Evolutionary conservation across 2,888 invertebrate genomes (phyloP), one percentile per base, ranked within the genome.

Genomic region (Stegana nigrithorax): DNA sequence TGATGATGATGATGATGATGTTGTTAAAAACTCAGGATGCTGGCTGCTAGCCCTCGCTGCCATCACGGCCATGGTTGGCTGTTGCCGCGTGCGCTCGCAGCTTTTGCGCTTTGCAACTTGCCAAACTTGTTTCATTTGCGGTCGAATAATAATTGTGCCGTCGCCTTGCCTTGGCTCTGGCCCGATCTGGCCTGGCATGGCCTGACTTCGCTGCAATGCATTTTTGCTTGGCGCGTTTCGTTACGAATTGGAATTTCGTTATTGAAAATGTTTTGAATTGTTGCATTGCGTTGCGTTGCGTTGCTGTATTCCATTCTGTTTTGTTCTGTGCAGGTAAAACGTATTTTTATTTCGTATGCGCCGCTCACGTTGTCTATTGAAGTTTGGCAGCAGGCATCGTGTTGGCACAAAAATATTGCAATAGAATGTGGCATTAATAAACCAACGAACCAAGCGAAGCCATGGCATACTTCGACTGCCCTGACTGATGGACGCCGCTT

Each of bases 41-140:
- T 19, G 36, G 56, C 21, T 19, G 36, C 19, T 32, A 32, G 32
- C 4, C 23, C 26, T 47, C 45, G 47, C 60, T 58, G 60, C 59
- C 59, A 62, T 63, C 63, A 67, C 51, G 71, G 75, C 79, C 70
- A 69, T 47, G 47, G 47, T 12, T 10, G n/a, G n/a, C n/a, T n/a
- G n/a, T n/a, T n/a, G n/a, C n/a, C n/a, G n/a, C n/a, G n/a, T n/a
- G n/a, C n/a, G n/a, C n/a, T n/a, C n/a, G 39, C 70, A 74, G 75
- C 73, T 29, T 3, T 73, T 70, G 78, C 70, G 19, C 23, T 10
- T 63, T 73, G 72, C 66, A 76, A 80, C 74, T 80, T 76, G 80
- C 76, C 73, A 76, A 76, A 76, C 76, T 76, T 75, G 76, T 76
- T 76, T 76, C 75, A 79, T 77, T 75, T 76, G 79, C 75, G 77